Percentiles rank a stretch among this genome's conserved stretches.
These are phyloP conservation scores for Pleuronectes platessa DNA, from an alignment of 2,113 vertebrate genomes.

Conservation along the genomic window DNA sequence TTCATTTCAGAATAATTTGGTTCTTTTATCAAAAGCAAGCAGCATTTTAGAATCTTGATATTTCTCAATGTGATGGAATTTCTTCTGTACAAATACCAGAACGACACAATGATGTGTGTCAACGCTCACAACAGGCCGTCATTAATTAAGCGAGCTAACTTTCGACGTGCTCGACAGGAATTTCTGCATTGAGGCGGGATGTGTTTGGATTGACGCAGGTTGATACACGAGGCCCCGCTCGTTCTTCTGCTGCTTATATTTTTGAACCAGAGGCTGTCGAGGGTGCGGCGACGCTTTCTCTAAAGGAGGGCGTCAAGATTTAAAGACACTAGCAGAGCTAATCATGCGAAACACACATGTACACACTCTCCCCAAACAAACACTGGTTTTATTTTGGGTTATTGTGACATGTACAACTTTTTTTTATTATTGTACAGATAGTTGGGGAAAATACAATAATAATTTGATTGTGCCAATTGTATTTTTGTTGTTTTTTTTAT, in stretches of 20 bases:
- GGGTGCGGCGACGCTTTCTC: slow-evolving; percentile 45
- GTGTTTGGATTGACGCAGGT: not conserved
- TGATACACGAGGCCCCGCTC: slow-evolving; percentile 57
- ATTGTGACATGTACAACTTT: slow-evolving; percentile 64
- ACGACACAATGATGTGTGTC: not conserved
- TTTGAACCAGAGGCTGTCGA: slow-evolving; percentile 55
- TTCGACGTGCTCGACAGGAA: not conserved
- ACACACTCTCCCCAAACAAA: slow-evolving; percentile 56
- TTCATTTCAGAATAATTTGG: not conserved
- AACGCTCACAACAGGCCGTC: not conserved
- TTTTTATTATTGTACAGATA: slow-evolving; percentile 76
- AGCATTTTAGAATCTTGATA: not conserved
- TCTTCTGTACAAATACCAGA: not conserved
- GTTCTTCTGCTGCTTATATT: slow-evolving; percentile 65
- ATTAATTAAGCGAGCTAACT: not conserved
- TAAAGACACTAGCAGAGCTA: slow-evolving; percentile 65
- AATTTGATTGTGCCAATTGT: slow-evolving; percentile 77
- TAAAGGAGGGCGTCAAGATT: slow-evolving; percentile 31
- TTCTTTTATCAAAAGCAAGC: not conserved
- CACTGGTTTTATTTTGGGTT: slow-evolving; percentile 57
- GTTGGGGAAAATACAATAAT: slow-evolving; percentile 66
- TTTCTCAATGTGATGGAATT: not conserved
- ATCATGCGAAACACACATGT: slow-evolving; percentile 62
- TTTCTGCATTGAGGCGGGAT: not conserved
- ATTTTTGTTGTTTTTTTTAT: slow-evolving; percentile 60